phyloP scores from a whole-genome alignment of 1,140 invertebrate genomes.

The Pseudomyrmex pallidus region DNA sequence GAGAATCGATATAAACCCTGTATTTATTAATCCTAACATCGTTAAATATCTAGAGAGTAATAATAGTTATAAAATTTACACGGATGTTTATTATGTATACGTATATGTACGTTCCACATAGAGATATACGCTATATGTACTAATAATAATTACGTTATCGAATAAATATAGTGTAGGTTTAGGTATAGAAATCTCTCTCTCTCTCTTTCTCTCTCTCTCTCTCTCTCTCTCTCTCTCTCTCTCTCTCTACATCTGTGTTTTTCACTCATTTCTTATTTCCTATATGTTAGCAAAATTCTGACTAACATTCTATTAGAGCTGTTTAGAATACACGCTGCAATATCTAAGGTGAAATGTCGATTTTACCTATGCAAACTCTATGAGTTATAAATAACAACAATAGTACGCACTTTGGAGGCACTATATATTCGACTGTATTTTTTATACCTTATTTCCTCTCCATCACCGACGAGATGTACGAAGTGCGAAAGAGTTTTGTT shows the following conservation, averaged over 20 bases:
- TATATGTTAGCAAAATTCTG: slow-evolving; percentile 23
- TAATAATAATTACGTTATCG: slow-evolving; percentile 17
- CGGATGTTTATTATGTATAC: slow-evolving; percentile 7
- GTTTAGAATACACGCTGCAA: slow-evolving; percentile 44
- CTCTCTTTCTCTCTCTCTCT: too few relatives aligned
- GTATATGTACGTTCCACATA: slow-evolving; percentile 1
- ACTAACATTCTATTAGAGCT: slow-evolving; percentile 15
- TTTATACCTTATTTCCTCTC: neutral
- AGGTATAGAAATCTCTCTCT: slow-evolving; percentile 17
- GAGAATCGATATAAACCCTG: slow-evolving; percentile 2
- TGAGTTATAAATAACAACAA: neutral
- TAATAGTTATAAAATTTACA: slow-evolving; percentile 40
- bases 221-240: neutral
- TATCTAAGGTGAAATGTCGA: slow-evolving; percentile 5
- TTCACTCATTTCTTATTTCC: neutral
- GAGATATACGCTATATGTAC: neutral
- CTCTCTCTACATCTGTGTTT: neutral
- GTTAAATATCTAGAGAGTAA: neutral
- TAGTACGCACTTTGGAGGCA: slow-evolving; percentile 12
- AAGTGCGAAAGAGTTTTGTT: slow-evolving; percentile 19
- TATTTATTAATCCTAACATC: slow-evolving; percentile 7
- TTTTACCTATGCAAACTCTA: slow-evolving; percentile 16
- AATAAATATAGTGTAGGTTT: neutral
- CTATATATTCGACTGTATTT: neutral
- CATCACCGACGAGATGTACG: slow-evolving; percentile 4